Conservation (phyloP, 2,797 vertebrate species). For the Neosilurus hyrtlii region DNA sequence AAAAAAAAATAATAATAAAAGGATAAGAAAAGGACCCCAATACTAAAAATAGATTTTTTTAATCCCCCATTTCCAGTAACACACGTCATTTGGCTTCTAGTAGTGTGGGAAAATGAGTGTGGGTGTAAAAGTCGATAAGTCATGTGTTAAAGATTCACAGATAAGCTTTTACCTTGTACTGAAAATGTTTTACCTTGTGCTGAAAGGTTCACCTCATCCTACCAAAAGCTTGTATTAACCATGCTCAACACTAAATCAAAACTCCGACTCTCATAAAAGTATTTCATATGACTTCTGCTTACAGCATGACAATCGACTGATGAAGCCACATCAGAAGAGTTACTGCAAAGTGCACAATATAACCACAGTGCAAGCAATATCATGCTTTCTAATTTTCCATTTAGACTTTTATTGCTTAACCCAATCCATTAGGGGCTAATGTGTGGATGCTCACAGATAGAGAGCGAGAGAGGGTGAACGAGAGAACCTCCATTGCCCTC, state of each 20-base stretch:
- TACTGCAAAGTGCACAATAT: neutral
- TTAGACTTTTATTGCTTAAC: neutral
- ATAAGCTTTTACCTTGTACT: neutral
- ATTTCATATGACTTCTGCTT: neutral
- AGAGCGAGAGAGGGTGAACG: neutral
- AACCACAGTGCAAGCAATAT: neutral
- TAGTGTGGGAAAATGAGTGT: neutral
- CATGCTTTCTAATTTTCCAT: neutral
- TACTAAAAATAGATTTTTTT: neutral
- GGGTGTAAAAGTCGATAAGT: neutral
- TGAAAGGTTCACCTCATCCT: neutral
- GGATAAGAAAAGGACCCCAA: neutral
- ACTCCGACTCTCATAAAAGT: neutral
- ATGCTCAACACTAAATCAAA: neutral
- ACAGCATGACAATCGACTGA: neutral
- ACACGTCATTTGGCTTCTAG: neutral
- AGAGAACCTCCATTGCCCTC: neutral
- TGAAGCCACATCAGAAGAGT: slow-evolving; percentile 4
- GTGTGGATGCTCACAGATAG: neutral
- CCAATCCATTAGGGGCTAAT: neutral
- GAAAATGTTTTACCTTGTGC: neutral
- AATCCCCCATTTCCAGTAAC: neutral
- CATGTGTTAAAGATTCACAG: neutral
- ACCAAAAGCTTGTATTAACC: neutral
- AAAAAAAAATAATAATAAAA: neutral